Evolutionary conservation across 30 jellyfish, hydroid and myxozoan species (phyloP).

Genomic region (Hydractinia symbiolongicarpus): DNA sequence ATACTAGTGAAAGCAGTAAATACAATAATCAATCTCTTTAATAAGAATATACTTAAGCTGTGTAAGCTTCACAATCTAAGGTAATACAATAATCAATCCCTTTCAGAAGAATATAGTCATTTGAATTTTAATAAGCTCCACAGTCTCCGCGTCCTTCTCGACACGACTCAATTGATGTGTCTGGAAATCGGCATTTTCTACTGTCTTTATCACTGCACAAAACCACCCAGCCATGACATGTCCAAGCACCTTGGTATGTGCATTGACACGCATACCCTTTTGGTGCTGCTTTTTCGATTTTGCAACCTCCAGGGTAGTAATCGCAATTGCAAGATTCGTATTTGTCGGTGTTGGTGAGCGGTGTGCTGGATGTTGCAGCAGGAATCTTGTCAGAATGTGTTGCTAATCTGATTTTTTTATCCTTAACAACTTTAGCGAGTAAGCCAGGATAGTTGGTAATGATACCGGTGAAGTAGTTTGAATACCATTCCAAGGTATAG

Average conservation of each 20-base stretch:
- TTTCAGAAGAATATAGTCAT: too few relatives aligned
- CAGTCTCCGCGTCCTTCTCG: slow-evolving; percentile 14
- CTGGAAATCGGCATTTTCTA: neutral
- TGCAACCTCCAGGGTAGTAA: neutral
- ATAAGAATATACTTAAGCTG: too few relatives aligned
- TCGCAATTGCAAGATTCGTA: neutral
- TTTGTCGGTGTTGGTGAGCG: neutral
- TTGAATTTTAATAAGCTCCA: neutral
- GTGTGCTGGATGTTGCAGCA: neutral
- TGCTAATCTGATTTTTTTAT: neutral
- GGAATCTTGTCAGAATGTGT: neutral
- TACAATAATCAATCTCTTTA: too few relatives aligned
- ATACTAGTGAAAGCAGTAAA: too few relatives aligned
- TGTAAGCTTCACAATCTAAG: too few relatives aligned
- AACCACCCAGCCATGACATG: slow-evolving; percentile 24
- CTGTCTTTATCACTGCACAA: neutral
- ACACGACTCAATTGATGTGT: neutral
- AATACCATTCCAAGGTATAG: neutral
- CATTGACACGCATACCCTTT: slow-evolving; percentile 24
- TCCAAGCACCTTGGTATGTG: neutral
- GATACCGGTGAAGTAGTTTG: slow-evolving; percentile 23
- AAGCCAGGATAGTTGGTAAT: slow-evolving; percentile 22
- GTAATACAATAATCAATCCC: too few relatives aligned
- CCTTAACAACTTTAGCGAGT: neutral
- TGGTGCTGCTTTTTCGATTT: neutral